phyloP scores from a whole-genome alignment of 2,888 invertebrate species.

The Euproctis similis region DNA sequence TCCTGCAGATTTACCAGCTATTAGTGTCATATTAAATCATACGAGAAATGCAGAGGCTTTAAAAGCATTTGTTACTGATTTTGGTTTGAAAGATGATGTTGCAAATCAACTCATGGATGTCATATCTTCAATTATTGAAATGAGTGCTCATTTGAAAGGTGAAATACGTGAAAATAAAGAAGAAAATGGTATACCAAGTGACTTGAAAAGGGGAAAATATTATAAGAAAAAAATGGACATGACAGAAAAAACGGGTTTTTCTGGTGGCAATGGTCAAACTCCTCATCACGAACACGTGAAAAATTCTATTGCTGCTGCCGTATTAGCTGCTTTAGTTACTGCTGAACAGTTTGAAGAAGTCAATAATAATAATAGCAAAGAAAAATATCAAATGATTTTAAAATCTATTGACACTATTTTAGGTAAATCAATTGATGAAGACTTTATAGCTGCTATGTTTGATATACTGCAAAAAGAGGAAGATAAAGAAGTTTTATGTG shows the following conservation, averaged over 20 bases:
- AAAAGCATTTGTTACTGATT: slow-evolving; percentile 67
- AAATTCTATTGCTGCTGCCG: slow-evolving; percentile 71
- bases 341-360: slow-evolving; percentile 69
- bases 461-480: slow-evolving; percentile 68
- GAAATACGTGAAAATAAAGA: slow-evolving; percentile 49
- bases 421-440: slow-evolving; percentile 65
- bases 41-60: slow-evolving; percentile 66
- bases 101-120: slow-evolving; percentile 71
- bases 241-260: slow-evolving; percentile 29
- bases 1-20: slow-evolving; percentile 76
- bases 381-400: slow-evolving; percentile 66
- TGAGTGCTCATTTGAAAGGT: slow-evolving; percentile 65
- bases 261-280: slow-evolving; percentile 39
- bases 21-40: slow-evolving; percentile 73
- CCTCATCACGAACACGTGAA: slow-evolving; percentile 68
- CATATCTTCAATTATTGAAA: slow-evolving; percentile 68
- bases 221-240: slow-evolving; percentile 43
- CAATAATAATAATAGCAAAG: slow-evolving; percentile 66
- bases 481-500: slow-evolving; percentile 59
- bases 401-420: slow-evolving; percentile 71
- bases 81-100: slow-evolving; percentile 68
- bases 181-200: slow-evolving; percentile 32
- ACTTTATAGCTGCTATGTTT: slow-evolving; percentile 66
- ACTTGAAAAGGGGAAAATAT: slow-evolving; percentile 44
- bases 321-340: slow-evolving; percentile 67